Evolutionary conservation across 2,113 vertebrate species (phyloP).

Genomic region (Boleophthalmus pectinirostris): DNA sequence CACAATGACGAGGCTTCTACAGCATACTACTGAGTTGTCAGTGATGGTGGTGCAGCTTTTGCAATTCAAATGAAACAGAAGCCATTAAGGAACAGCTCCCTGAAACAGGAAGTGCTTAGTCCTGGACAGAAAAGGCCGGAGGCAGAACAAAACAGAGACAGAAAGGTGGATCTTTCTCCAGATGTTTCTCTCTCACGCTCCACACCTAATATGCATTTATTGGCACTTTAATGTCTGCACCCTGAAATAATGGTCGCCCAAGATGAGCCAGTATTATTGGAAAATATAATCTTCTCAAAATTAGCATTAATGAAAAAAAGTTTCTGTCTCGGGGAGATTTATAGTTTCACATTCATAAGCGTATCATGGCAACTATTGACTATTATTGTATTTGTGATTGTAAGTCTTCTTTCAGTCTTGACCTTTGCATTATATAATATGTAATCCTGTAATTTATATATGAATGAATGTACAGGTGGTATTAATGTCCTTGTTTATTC

Average conservation of each 20-base stretch:
- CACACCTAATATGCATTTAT: constrained; percentile 2
- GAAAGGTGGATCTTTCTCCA: constrained; percentile 39
- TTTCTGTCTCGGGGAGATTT: too few relatives aligned
- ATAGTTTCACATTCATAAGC: too few relatives aligned
- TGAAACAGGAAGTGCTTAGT: constrained; percentile 44
- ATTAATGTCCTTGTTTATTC: too few relatives aligned
- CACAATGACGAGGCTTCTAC: constrained; percentile 31
- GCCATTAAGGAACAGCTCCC: constrained; percentile 42
- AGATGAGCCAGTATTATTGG: not conserved
- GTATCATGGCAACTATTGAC: too few relatives aligned
- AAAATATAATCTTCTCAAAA: too few relatives aligned
- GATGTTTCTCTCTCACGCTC: constrained; percentile 30
- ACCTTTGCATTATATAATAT: too few relatives aligned
- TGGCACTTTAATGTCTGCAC: not conserved
- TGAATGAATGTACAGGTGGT: too few relatives aligned
- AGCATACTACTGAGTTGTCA: constrained; percentile 42
- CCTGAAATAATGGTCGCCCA: not conserved
- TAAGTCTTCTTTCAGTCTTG: too few relatives aligned
- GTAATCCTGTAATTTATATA: too few relatives aligned
- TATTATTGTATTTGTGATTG: too few relatives aligned
- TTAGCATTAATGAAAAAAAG: too few relatives aligned
- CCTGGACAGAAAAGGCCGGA: constrained; percentile 26
- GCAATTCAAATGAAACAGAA: constrained; percentile 62
- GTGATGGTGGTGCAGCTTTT: constrained; percentile 53
- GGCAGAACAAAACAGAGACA: constrained; percentile 50